A percentile compares a stretch with the other conserved stretches of the same genome.
Evolutionary conservation across 2,113 vertebrate species (phyloP).

Genomic region (Aythya baeri): DNA sequence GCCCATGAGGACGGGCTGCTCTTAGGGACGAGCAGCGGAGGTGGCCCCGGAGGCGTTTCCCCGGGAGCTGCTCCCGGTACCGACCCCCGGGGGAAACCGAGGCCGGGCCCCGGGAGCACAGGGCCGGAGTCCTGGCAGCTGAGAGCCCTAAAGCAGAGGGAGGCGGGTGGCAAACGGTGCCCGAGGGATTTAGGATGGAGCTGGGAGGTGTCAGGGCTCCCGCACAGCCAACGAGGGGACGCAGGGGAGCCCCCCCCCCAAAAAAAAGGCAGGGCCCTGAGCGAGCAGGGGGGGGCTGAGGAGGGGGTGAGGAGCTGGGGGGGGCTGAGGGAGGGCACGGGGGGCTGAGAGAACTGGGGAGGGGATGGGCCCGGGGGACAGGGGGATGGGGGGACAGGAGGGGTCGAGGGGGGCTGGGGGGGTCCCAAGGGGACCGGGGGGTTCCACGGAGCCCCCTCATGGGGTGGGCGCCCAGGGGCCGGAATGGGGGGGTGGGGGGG

Average conservation of each 20-base stretch:
- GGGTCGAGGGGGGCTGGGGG: too few relatives aligned
- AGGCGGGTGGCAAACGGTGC: background rate
- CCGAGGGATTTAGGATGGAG: background rate
- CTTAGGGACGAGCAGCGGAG: background rate
- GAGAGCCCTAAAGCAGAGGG: background rate
- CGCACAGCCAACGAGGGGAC: fast-evolving
- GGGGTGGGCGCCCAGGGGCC: too few relatives aligned
- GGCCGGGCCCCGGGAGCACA: fast-evolving
- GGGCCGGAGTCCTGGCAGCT: fast-evolving
- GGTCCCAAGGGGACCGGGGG: too few relatives aligned
- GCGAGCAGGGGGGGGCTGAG: background rate
- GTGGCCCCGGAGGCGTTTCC: background rate
- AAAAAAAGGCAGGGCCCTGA: background rate
- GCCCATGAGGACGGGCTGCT: background rate
- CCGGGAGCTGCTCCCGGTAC: background rate
- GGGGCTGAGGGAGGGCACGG: too few relatives aligned
- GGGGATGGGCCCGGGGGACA: background rate
- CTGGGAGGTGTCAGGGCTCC: fast-evolving
- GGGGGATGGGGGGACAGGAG: too few relatives aligned
- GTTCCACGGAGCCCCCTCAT: too few relatives aligned
- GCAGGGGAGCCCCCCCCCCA: background rate
- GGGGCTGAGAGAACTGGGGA: background rate
- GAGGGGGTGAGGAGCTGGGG: background rate
- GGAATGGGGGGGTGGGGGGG: too few relatives aligned
- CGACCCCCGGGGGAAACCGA: background rate